Evolutionary conservation across 2,113 vertebrate species (phyloP).

Genomic region (Myotis lucifugus): DNA sequence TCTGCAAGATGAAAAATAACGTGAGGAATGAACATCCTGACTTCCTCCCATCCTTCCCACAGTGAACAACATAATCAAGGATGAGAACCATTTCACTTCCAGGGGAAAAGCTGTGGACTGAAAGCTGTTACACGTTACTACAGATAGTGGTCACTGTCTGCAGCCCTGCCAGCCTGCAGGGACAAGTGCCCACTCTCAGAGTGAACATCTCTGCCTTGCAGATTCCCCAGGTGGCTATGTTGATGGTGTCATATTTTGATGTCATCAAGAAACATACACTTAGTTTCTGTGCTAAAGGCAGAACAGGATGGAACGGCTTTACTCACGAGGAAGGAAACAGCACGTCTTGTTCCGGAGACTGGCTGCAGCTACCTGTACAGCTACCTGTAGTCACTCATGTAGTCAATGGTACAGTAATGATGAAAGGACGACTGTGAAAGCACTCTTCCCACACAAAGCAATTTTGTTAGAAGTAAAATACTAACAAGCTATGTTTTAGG

Average conservation of each 20-base stretch:
- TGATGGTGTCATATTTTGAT: background rate
- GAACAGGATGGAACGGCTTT: background rate
- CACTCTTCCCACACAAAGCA: background rate
- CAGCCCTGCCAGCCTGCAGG: background rate
- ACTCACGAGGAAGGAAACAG: background rate
- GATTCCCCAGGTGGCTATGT: background rate
- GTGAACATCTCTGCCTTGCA: background rate
- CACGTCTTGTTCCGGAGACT: background rate
- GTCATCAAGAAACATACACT: background rate
- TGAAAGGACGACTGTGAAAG: accelerated
- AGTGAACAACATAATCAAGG: background rate
- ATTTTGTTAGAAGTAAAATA: background rate
- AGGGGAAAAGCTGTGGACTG: background rate
- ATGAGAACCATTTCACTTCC: background rate
- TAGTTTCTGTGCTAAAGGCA: background rate
- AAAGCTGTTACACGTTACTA: background rate
- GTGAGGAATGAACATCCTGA: background rate
- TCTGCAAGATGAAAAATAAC: accelerated
- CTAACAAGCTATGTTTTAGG: background rate
- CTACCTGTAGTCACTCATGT: background rate
- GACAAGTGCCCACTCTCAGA: background rate
- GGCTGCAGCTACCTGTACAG: background rate
- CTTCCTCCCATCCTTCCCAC: background rate
- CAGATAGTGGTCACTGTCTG: background rate
- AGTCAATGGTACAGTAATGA: accelerated